phyloP scores from a whole-genome alignment of 2,888 invertebrate genomes.

The Hirtodrosophila trivittata region DNA sequence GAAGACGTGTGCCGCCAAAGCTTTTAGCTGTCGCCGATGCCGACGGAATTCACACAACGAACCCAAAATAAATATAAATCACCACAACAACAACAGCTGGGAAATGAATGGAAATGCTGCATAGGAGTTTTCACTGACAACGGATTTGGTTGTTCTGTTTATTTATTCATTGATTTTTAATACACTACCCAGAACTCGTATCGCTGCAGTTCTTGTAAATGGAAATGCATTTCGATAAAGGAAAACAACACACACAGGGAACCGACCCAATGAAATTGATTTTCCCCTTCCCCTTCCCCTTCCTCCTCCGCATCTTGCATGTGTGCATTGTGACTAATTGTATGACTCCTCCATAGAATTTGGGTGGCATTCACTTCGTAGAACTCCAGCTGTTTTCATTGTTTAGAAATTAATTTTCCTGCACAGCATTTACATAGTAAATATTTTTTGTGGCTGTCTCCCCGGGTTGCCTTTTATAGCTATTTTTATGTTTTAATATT shows the following conservation, averaged over 20 bases:
- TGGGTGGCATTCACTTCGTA: conserved; percentile 61
- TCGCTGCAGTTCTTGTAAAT: conserved; percentile 57
- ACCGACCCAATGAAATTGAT: conserved; percentile 51
- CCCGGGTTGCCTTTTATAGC: conserved; percentile 31
- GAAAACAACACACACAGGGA: conserved; percentile 8
- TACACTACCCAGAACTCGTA: conserved; percentile 54
- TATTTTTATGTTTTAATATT: conserved; percentile 74
- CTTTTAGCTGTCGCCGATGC: conserved; percentile 69
- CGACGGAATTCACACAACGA: conserved; percentile 64
- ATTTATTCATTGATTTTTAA: conserved; percentile 74
- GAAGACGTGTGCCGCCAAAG: conserved; percentile 70
- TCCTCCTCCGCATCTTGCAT: conserved; percentile 11
- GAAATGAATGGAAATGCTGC: conserved; percentile 47
- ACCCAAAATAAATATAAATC: conserved; percentile 70
- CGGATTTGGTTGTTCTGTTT: conserved; percentile 54
- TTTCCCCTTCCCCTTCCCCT: conserved; percentile 17
- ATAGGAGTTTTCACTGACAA: conserved; percentile 24
- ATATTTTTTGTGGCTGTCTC: conserved; percentile 15
- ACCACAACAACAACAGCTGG: conserved; percentile 41
- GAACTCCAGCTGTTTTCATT: conserved; percentile 71
- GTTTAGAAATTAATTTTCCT: conserved; percentile 64
- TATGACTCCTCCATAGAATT: conserved; percentile 33
- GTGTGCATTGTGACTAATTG: conserved; percentile 67
- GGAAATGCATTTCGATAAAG: conserved; percentile 72
- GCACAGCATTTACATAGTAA: conserved; percentile 44